Conservation (phyloP, 2,113 vertebrate genomes). For the Podilymbus podiceps region DNA sequence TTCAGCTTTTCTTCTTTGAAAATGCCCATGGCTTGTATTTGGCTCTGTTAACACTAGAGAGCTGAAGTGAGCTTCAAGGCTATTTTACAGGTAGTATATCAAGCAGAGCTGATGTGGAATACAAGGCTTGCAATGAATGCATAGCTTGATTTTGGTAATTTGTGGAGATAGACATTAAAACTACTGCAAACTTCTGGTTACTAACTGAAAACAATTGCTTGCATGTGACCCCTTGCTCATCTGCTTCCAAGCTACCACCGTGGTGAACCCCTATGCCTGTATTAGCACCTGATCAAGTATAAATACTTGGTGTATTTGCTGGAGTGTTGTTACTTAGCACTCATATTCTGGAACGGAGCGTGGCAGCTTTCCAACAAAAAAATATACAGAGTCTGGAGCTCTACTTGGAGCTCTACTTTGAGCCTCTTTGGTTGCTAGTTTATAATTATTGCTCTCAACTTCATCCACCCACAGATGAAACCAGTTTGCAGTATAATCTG, state of each 20-base stretch:
- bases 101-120: neutral
- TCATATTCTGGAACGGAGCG: neutral
- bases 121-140: neutral
- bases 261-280: neutral
- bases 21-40: neutral
- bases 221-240: neutral
- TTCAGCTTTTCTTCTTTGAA: neutral
- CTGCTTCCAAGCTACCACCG: neutral
- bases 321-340: neutral
- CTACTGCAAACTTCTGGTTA: neutral
- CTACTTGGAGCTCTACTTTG: slow-evolving; percentile 18
- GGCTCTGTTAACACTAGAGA: neutral
- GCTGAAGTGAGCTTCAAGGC: neutral
- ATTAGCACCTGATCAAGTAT: neutral
- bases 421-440: slow-evolving; percentile 24
- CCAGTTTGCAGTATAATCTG: slow-evolving; percentile 24
- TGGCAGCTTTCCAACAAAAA: neutral
- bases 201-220: neutral
- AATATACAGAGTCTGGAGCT: neutral
- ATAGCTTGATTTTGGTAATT: neutral
- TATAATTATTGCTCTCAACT: slow-evolving; percentile 50
- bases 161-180: neutral
- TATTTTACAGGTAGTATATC: neutral
- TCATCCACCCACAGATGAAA: slow-evolving; percentile 43
- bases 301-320: neutral